Evolutionary conservation across 2,888 invertebrate genomes (phyloP), one percentile per base, ranked within the genome.

Genomic region (Ophion obscuratus): DNA sequence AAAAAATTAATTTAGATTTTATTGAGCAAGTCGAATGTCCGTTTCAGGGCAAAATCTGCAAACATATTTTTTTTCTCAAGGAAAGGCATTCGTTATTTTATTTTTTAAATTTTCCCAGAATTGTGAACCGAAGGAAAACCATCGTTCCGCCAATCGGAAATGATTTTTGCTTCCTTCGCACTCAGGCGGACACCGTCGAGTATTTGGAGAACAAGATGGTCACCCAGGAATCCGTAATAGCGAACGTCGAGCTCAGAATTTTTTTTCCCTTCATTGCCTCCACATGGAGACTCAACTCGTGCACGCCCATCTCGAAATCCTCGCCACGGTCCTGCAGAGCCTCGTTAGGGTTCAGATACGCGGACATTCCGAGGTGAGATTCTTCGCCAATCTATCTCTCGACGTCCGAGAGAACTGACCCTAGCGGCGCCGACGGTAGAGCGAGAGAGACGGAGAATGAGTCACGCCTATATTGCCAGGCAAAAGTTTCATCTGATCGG

Each of bases 231-330:
- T 95, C 95, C 68, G 95, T 96, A 14, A 96, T 96, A 82, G 95
- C 95, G 0, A 96, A 95, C 81, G 95, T 96, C 87, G 96, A 96
- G 89, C 91, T 96, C 67, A 94, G 96, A 87, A 95, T 84, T 95
- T 95, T 67, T 96, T 96, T 90, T 96, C 96, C 82, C 93, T 96
- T 68, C 95, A 96, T 89, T 96, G 96, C 91, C 95, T 96, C 24
- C 95, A 96, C 88, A 95, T 96, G 95, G 96, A 96, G 90, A 96
- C 96, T 0, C 95, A 96, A 88, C 92, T 96, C 61, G 96, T 96
- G 5, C 95, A 95, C 88, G 95, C 95, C 4, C 95, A 96, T 92
- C 94, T 96, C 81, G 95, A 95, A 90, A 95, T 96, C 64, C 93
- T 96, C 36, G 95, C 96, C 0, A 94, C 95, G 2, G 95, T 96